Conservation (phyloP, 1,140 invertebrate species). For the Cecropterus lyciades region DNA sequence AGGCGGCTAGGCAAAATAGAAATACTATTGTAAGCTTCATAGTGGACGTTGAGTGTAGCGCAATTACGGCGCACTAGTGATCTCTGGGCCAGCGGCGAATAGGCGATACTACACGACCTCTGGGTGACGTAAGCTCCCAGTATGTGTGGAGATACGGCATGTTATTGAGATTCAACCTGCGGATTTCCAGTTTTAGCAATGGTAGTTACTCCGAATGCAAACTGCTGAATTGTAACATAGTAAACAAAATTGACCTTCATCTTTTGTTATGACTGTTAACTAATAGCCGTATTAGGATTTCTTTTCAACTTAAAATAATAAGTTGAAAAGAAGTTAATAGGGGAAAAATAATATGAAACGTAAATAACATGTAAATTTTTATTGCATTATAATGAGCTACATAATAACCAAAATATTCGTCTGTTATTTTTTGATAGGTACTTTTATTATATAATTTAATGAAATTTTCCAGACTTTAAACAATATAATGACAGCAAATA, state of each 20-base stretch:
- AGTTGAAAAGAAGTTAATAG: too few species aligned
- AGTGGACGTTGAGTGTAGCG: constrained; percentile 57
- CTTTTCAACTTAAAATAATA: too few species aligned
- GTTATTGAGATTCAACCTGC: constrained; percentile 69
- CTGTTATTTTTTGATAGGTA: too few species aligned
- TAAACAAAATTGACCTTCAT: constrained; percentile 65
- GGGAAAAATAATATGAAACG: too few species aligned
- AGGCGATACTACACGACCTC: constrained; percentile 71
- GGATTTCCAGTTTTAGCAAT: constrained; percentile 68
- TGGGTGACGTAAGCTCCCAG: constrained; percentile 68
- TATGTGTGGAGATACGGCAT: constrained; percentile 58
- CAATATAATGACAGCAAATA: too few species aligned
- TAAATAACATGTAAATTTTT: too few species aligned
- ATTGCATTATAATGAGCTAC: too few species aligned
- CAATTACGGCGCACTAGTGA: constrained; percentile 74
- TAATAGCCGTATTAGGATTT: not conserved
- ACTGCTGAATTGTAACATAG: constrained; percentile 44
- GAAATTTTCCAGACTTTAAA: too few species aligned
- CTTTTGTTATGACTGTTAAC: constrained; percentile 23
- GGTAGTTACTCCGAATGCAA: constrained; percentile 57
- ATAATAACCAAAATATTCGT: too few species aligned
- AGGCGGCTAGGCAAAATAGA: constrained; percentile 51
- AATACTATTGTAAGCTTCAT: constrained; percentile 64
- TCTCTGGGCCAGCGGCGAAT: constrained; percentile 57
- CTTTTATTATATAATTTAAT: too few species aligned